Base-by-base conservation (phyloP, 2,888 invertebrate genomes). In the Drosophila bunnanda region DNA sequence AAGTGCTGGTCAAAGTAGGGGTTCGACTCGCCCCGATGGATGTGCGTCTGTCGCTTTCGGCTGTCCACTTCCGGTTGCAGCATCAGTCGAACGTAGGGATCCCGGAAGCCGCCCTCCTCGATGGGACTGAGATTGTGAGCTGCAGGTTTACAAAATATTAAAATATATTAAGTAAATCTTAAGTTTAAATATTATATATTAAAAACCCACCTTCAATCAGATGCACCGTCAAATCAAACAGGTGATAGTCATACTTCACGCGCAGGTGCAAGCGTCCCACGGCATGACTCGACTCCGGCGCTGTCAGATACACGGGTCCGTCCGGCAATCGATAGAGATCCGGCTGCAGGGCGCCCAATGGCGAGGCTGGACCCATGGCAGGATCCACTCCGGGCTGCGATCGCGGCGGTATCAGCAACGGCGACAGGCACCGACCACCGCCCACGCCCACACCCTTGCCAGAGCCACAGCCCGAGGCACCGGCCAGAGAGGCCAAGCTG, bases 1-100 rank as follows among this genome's bases (percentile, higher is more conserved):
- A 98, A 98, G 91, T 96, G 96, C 91, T 98, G 97, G 93, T 98
- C 96, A 92, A 97, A 98, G 92, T 96, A 96, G 0, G 97, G 97
- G 92, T 97, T 97, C 10, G 96, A 94, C 83, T 97, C 96, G 90
- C 96, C 96, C 68, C 96, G 94, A 90, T 96, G 96, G 52, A 97
- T 96, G 15, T 95, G 95, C 0, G 97, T 97, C 92, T 98, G 97
- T 6, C 98, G 94, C 75, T 96, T 96, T 52, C 97, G 94, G 44
- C 95, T 94, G 92, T 98, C 98, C 17, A 98, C 96, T 90, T 96
- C 96, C 0, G 98, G 97, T n/a, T 95, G 93, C 17, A 98, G 93
- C 44, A 94, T 94, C 9, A 98, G 93, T 7, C 96, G 95, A 15
- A 98, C 96, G 92, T 97, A 98, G 0, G 98, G 97, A 93, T 98